Evolutionary conservation across 2,113 vertebrate genomes (phyloP), one percentile per base, ranked within the genome.

Genomic region (Carassius carassius): DNA sequence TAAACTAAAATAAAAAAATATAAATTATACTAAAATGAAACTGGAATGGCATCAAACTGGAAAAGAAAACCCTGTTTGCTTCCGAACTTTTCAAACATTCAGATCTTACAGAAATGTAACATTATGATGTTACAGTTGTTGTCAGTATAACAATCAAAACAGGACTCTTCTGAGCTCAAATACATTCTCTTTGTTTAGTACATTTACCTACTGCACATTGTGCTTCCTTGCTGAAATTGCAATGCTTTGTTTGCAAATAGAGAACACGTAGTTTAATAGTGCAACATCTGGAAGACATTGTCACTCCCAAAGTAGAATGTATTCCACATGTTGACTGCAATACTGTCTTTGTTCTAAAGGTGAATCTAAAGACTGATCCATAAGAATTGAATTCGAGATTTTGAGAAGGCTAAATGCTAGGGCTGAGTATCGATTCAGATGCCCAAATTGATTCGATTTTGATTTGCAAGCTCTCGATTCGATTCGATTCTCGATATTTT

Each of bases 201-300:
- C 29, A 29, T 29, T 29, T 35, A 70, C 3, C 19, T 70, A 4
- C 9, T 6, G 9, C 32, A 21, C 37, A 11, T 32, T 67, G 14
- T 29, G 25, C 25, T 67, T 29, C 63, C 32, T 70, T 21, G 35
- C 9, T 12, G 17, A 70, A 70, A 70, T 70, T 12, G 35, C 67
- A 69, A 37, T 1, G 0, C 3, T 4, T 51, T 65, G 58, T 81
- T 69, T 54, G 79, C 60, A 35, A 69, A 65, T 21, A 29, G 47
- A 69, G 44, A 81, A n/a, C 44, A 81, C 51, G 44, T 51, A 69
- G 41, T 63, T 81, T 81, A 32, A 80, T 47, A 81, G 29, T 32
- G 58, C 81, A 79, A 49, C 85, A 86, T 87, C 82, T 87, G 86
- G 85, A 86, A 83, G 35, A 47, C 23, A 72, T 84, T 44, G 54